Base-by-base conservation (phyloP, 2,888 invertebrate species). In the Oscheius sp. region DNA sequence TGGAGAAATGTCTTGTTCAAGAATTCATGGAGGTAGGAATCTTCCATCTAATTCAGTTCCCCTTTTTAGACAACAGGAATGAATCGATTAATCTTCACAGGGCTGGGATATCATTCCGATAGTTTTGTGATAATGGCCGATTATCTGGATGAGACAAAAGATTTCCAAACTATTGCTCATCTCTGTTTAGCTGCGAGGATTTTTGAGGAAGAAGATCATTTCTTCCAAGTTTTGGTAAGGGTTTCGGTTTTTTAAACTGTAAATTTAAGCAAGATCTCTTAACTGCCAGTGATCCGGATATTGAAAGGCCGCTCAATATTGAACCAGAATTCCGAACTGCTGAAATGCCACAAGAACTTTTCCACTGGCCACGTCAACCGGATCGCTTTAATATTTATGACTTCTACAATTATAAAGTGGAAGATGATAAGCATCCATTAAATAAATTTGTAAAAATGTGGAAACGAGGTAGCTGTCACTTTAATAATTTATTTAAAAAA, bases 161-260 rank as follows among this genome's bases (percentile, higher is more conserved):
- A 66, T 18, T 66, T 52, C 52, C 66, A 66, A 29, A 23, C 23
- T 18, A 29, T 66, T n/a, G 52, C 66, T 6, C 66, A 66, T n/a
- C 23, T 49, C 16, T 18, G 46, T 27, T 2, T 66, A 21, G 21
- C 66, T 3, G 49, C 29, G 2, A 66, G 66, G 27, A 49, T 27
- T 1, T 52, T 66, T 52, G 66, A 66, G 21, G 66, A 66, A 29
- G 52, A 52, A 13, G 66, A 66, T 0, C 25, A 27, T 16, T 66
- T n/a, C n/a, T 16, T 25, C n/a, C 7, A 25, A 2, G 18, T 27
- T n/a, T 21, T 66, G 52, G 66, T 66, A 52, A 27, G 66, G 49
- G 13, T 49, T 49, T 3, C 5, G 5, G 6, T 35, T 35, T 35
- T 64, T 23, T 27, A 64, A 25, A 27, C 18, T 23, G 21, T 25